These are phyloP conservation scores for Colletes gigas DNA, from an alignment of 1,140 invertebrate genomes.

Conservation along the genomic window DNA sequence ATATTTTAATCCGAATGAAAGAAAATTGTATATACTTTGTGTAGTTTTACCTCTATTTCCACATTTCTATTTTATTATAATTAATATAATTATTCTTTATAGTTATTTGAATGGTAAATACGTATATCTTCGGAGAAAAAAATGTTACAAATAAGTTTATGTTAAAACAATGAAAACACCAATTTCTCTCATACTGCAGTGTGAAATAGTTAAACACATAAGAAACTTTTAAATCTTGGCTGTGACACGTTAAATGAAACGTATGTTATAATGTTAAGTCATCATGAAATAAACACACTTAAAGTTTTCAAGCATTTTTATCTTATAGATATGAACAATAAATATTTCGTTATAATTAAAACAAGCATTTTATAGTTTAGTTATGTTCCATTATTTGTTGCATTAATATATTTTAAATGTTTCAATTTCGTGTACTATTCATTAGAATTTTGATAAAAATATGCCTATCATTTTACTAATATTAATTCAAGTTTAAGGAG, in stretches of 20 bases:
- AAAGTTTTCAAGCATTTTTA: conserved; percentile 13
- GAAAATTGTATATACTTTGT: background rate
- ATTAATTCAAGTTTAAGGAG: too few species aligned
- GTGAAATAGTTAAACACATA: conserved; percentile 2
- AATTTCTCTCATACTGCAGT: conserved; percentile 2
- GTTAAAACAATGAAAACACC: background rate
- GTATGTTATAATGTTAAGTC: conserved; percentile 40
- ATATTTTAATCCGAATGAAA: background rate
- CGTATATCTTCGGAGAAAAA: background rate
- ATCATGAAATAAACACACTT: conserved; percentile 18
- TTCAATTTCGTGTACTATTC: background rate
- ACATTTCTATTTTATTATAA: background rate
- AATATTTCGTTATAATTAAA: background rate
- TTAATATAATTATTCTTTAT: background rate
- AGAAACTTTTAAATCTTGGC: conserved; percentile 39
- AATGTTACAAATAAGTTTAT: background rate
- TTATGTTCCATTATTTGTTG: background rate
- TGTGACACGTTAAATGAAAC: conserved; percentile 36
- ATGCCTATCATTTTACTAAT: too few species aligned
- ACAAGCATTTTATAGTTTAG: background rate
- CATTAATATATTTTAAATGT: background rate
- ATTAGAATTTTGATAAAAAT: too few species aligned
- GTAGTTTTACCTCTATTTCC: background rate
- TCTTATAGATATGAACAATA: background rate
- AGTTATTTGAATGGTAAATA: background rate